Evolutionary conservation across 2,888 invertebrate genomes (phyloP).

Genomic region (Caenorhabditis japonica): DNA sequence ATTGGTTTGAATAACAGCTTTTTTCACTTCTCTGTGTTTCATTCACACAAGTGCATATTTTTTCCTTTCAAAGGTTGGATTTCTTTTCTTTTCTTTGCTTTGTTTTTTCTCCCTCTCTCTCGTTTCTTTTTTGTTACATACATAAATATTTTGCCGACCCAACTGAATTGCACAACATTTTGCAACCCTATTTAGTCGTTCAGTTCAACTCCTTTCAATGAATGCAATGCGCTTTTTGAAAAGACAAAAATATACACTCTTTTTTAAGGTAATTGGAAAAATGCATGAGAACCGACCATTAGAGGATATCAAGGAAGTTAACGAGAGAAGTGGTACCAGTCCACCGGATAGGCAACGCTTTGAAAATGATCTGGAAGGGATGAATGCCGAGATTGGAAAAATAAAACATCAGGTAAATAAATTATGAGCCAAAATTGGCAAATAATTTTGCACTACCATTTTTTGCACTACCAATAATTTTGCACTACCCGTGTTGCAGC

Average conservation of each 20-base stretch:
- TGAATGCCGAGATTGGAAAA: slow-evolving; percentile 11
- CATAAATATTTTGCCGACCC: background rate
- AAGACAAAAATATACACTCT: background rate
- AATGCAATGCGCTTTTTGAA: too few relatives aligned
- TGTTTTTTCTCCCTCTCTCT: background rate
- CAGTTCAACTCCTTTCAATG: too few relatives aligned
- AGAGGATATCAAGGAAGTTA: slow-evolving; percentile 42
- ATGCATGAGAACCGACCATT: slow-evolving; percentile 46
- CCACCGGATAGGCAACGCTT: slow-evolving; percentile 51
- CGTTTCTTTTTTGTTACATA: slow-evolving; percentile 1
- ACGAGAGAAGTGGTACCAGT: slow-evolving; percentile 19
- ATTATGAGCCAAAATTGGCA: background rate
- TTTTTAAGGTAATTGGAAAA: background rate
- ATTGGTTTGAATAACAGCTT: slow-evolving; percentile 43
- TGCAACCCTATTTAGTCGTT: too few relatives aligned
- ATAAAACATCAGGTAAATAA: slow-evolving; percentile 24
- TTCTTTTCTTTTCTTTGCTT: background rate
- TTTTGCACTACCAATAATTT: too few relatives aligned
- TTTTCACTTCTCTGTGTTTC: slow-evolving; percentile 18
- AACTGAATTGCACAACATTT: too few relatives aligned
- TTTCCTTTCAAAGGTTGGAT: background rate
- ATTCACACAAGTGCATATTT: slow-evolving; percentile 31
- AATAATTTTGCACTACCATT: too few relatives aligned
- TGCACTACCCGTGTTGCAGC: too few relatives aligned
- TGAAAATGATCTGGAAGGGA: slow-evolving; percentile 37